Conservation (phyloP, 1,140 invertebrate genomes). For the Aphidius ervi region DNA sequence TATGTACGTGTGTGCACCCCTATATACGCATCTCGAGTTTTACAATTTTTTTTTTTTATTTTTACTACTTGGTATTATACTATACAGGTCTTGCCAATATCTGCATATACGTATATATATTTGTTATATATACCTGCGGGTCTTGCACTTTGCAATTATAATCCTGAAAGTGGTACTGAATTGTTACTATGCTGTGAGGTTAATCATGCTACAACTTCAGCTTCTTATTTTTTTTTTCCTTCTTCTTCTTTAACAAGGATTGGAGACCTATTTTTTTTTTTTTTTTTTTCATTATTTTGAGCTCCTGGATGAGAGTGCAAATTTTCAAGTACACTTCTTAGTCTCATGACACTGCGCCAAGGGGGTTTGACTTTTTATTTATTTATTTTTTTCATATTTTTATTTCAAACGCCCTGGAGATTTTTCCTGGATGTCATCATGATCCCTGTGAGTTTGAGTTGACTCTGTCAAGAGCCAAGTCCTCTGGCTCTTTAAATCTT, state of each 20-base stretch:
- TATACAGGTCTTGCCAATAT: slow-evolving; percentile 33
- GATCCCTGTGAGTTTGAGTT: too few species aligned
- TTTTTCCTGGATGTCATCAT: neutral
- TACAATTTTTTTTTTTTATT: slow-evolving; percentile 25
- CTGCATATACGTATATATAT: slow-evolving; percentile 6
- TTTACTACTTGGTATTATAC: slow-evolving; percentile 19
- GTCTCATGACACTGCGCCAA: neutral
- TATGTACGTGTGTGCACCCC: slow-evolving; percentile 39
- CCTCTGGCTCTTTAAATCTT: too few species aligned
- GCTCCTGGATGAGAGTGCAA: slow-evolving; percentile 9
- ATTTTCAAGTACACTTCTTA: slow-evolving; percentile 7
- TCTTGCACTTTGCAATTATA: slow-evolving; percentile 2
- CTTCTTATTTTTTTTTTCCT: neutral
- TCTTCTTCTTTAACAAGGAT: neutral
- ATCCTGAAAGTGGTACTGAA: slow-evolving; percentile 10
- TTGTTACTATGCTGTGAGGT: neutral
- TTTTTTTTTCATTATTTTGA: neutral
- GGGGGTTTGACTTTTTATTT: neutral
- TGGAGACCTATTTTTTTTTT: neutral
- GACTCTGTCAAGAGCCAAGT: too few species aligned
- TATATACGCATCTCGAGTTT: slow-evolving; percentile 25
- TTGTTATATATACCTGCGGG: slow-evolving; percentile 1
- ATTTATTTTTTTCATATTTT: neutral
- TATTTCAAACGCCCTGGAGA: neutral
- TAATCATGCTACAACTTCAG: neutral